Conservation (phyloP, 2,797 vertebrate genomes). For the Aselliscus stoliczkanus region DNA sequence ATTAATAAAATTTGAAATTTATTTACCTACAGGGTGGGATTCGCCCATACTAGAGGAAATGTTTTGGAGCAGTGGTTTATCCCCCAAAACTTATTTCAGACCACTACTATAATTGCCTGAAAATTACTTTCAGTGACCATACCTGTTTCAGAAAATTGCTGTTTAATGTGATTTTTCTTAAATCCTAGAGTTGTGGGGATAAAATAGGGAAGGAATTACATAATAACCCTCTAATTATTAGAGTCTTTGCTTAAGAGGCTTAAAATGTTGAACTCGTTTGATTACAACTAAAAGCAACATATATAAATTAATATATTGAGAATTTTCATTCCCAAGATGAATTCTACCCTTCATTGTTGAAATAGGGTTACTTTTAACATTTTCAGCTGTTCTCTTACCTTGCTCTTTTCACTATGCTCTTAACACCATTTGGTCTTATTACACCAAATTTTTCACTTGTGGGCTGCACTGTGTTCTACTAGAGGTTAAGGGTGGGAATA, state of each 20-base stretch:
- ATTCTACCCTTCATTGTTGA: background rate
- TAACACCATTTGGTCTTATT: background rate
- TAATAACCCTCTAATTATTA: background rate
- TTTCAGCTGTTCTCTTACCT: background rate
- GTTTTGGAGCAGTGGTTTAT: background rate
- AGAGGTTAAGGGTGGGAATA: too few relatives aligned
- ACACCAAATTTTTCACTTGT: background rate
- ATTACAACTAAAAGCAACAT: constrained; percentile 2
- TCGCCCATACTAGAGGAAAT: background rate
- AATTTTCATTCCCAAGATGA: background rate
- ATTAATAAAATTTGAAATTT: background rate
- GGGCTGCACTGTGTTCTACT: background rate
- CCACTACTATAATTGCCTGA: background rate
- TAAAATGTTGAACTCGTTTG: background rate
- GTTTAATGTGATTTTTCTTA: background rate
- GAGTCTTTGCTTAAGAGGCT: background rate
- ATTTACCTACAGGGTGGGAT: background rate
- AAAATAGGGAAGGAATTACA: background rate
- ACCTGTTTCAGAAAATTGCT: background rate
- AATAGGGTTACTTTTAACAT: background rate
- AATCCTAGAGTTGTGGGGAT: background rate
- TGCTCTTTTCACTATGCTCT: background rate
- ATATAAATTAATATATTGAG: background rate
- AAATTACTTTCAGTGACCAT: background rate
- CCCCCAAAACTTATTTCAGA: background rate